These are phyloP conservation scores for Phyllotreta cruciferae DNA, from an alignment of 2,888 invertebrate genomes.

Conservation along the genomic window DNA sequence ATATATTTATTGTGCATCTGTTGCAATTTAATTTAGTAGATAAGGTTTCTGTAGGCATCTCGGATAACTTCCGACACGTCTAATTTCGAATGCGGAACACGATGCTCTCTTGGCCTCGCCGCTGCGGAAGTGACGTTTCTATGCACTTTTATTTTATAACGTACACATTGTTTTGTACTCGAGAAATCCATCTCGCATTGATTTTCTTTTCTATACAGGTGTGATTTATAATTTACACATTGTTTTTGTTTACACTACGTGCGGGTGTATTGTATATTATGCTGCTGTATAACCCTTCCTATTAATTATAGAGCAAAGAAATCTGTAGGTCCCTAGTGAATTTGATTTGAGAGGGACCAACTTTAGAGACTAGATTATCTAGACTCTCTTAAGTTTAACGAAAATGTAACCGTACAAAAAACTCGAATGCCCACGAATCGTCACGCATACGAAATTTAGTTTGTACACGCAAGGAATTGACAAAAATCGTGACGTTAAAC, in stretches of 20 bases:
- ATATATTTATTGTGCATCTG: too few relatives aligned
- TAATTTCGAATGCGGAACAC: slow-evolving; percentile 39
- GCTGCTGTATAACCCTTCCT: too few relatives aligned
- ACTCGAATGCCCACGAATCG: too few relatives aligned
- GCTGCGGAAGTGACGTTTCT: slow-evolving; percentile 54
- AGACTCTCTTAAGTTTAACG: too few relatives aligned
- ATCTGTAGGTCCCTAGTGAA: too few relatives aligned
- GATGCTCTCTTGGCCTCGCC: slow-evolving; percentile 50
- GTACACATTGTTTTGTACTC: slow-evolving; percentile 35
- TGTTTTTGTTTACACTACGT: not conserved
- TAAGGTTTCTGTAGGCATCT: slow-evolving; percentile 2
- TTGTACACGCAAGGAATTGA: too few relatives aligned
- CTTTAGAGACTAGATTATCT: too few relatives aligned
- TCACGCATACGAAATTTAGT: too few relatives aligned
- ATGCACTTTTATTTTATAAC: slow-evolving; percentile 46
- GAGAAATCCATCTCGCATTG: slow-evolving; percentile 15
- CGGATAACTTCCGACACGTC: slow-evolving; percentile 40
- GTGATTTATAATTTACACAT: slow-evolving; percentile 1
- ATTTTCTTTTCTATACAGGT: slow-evolving; percentile 32
- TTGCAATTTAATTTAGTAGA: not conserved
- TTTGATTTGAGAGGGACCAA: too few relatives aligned
- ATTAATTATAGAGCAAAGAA: too few relatives aligned
- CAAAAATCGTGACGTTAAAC: too few relatives aligned
- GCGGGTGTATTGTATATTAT: not conserved
- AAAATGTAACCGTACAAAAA: too few relatives aligned